Base-by-base conservation (phyloP, 37 sponge, comb jelly and placozoan genomes). In the Tethya wilhelma region DNA sequence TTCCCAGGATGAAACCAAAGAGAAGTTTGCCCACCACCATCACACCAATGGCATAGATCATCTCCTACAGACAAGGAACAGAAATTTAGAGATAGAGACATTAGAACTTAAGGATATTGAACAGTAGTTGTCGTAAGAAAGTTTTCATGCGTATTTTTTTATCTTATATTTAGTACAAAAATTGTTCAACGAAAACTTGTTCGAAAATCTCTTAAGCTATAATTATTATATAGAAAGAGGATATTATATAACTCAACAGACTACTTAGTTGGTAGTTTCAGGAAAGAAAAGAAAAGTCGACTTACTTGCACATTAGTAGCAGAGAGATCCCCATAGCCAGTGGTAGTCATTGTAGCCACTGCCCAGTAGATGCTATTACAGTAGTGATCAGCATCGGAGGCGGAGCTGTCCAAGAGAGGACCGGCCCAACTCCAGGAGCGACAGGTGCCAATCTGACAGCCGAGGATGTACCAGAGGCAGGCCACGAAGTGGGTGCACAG, bases 1-100 rank as follows among this genome's bases (percentile, higher is more conserved):
- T 82, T 55, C 94, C 94, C 70, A 93, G 58, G 66, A 93, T 85
- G 78, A 89, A 93, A 0, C 87, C 94, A 86, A 89, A 89, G 57
- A 93, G 39, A 17, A 93, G 75, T 49, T 86, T 89, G 1, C 94
- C 94, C 1, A 86, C 1, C 26, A 89, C 77, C 86, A 93, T 93
- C 67, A 93, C 85, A 23, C 36, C 73, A 65, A 73, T 84, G 20
- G 93, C 89, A 77, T 81, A 85, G 30, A 93, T 23, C 80, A 75
- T 84, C 58, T 86, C 85, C 43, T 49, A 29, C n/a, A n/a, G n/a
- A n/a, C n/a, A n/a, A n/a, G n/a, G n/a, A n/a, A n/a, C n/a, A n/a
- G n/a, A n/a, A n/a, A n/a, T n/a, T n/a, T n/a, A n/a, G n/a, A n/a
- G n/a, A n/a, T n/a, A n/a, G n/a, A n/a, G n/a, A n/a, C n/a, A n/a